Percentiles rank a stretch among this genome's conserved stretches.
These are phyloP conservation scores for Oxyruncus cristatus DNA, from an alignment of 2,113 vertebrate species.

Conservation along the genomic window DNA sequence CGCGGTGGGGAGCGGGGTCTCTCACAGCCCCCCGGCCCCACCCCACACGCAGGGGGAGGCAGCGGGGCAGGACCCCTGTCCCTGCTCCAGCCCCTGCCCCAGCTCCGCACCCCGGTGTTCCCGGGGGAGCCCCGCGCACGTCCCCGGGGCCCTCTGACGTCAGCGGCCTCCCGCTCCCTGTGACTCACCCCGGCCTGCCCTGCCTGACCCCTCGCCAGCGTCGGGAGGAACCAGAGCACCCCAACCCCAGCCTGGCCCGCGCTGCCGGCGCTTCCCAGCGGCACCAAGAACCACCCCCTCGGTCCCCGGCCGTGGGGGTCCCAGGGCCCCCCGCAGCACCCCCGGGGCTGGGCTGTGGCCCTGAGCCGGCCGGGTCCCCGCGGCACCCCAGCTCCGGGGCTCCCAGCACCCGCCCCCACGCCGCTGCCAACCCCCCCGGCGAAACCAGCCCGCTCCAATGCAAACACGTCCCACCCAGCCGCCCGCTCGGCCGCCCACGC, in stretches of 20 bases:
- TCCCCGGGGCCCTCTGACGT: conserved; percentile 46
- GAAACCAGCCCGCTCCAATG: conserved; percentile 30
- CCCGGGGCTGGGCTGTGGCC: fast-evolving
- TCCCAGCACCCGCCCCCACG: not conserved
- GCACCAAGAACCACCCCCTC: not conserved
- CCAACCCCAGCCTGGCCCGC: not conserved
- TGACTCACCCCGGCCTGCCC: conserved; percentile 47
- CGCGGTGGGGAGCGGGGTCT: fast-evolving
- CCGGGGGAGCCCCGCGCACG: not conserved
- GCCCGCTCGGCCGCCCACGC: conserved; percentile 27
- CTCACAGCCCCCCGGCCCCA: not conserved
- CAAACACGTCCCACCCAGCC: conserved; percentile 55
- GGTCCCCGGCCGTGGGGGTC: not conserved
- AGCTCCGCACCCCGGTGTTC: not conserved
- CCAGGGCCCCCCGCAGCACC: fast-evolving
- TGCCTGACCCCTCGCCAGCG: conserved; percentile 7
- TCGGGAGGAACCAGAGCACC: not conserved
- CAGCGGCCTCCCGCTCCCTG: not conserved
- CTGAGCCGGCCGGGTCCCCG: not conserved
- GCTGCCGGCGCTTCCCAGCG: not conserved
- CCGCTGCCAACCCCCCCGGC: conserved; percentile 1
- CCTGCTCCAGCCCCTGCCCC: no score
- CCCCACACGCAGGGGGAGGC: fast-evolving
- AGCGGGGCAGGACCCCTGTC: not conserved
- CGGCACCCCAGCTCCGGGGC: not conserved